phyloP scores from a whole-genome alignment of 30 jellyfish, hydroid and myxozoan species.

The Mastigias papua region DNA sequence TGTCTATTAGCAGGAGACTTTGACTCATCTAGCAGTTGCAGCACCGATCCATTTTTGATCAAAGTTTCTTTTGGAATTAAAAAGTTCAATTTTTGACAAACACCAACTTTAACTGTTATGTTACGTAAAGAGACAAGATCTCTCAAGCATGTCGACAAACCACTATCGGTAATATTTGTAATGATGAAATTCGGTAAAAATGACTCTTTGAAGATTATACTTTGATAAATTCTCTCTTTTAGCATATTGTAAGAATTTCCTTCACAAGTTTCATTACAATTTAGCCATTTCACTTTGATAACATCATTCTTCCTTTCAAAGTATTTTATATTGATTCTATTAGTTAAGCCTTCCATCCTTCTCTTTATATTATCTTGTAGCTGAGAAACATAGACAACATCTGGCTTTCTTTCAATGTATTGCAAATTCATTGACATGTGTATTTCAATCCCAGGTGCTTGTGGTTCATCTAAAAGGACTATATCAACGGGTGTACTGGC shows the following conservation, averaged over 20 bases:
- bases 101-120: slow-evolving; percentile 21
- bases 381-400: neutral
- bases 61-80: slow-evolving; percentile 67
- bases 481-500: slow-evolving; percentile 43
- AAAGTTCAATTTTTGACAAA: slow-evolving; percentile 73
- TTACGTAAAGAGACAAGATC: slow-evolving; percentile 40
- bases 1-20: neutral
- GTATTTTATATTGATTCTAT: neutral
- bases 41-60: no score
- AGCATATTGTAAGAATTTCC: slow-evolving; percentile 2
- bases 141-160: slow-evolving; percentile 14
- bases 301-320: neutral
- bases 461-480: slow-evolving; percentile 20
- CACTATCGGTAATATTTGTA: slow-evolving; percentile 15
- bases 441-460: slow-evolving; percentile 10
- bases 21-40: slow-evolving; percentile 29
- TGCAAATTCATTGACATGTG: neutral
- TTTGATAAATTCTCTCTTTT: slow-evolving; percentile 12
- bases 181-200: slow-evolving; percentile 36
- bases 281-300: slow-evolving; percentile 11
- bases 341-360: neutral
- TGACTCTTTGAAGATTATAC: slow-evolving; percentile 6
- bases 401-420: slow-evolving; percentile 3
- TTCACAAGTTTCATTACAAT: slow-evolving; percentile 44
- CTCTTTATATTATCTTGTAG: neutral